Conservation (phyloP, 2,113 vertebrate species). For the Clarias gariepinus region DNA sequence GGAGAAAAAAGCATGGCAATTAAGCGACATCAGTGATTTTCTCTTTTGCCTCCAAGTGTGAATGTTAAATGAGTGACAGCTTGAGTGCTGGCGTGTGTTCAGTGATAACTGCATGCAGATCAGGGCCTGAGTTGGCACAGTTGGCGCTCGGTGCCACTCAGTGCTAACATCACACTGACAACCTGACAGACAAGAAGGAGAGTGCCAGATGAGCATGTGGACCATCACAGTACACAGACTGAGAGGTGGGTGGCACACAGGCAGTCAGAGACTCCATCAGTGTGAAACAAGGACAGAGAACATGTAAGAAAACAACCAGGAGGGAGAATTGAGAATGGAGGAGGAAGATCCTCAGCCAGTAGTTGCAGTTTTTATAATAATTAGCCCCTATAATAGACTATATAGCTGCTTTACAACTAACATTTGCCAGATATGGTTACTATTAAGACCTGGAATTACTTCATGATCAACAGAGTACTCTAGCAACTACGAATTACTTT, state of each 20-base stretch:
- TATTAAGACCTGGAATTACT: background rate
- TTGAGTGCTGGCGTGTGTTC: constrained; percentile 24
- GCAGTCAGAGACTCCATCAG: constrained; percentile 48
- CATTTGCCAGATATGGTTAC: background rate
- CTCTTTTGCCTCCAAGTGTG: constrained; percentile 11
- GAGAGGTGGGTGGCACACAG: constrained; percentile 66
- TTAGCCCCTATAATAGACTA: background rate
- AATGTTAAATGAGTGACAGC: constrained; percentile 46
- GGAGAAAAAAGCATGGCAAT: background rate
- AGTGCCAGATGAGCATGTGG: constrained; percentile 69
- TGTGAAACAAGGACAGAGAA: constrained; percentile 38
- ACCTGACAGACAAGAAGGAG: constrained; percentile 69
- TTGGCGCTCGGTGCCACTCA: constrained; percentile 17
- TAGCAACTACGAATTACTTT: background rate
- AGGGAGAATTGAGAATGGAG: background rate
- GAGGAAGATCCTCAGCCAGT: background rate
- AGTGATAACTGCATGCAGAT: constrained; percentile 25
- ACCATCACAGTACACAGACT: constrained; percentile 68
- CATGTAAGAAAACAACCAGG: constrained; percentile 14
- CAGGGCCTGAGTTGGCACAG: constrained; percentile 27
- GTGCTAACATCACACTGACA: constrained; percentile 60
- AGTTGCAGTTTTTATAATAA: too few species aligned
- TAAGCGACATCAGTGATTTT: constrained; percentile 29
- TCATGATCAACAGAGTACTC: background rate
- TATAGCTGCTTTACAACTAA: background rate